A percentile compares a stretch with the other conserved stretches of the same genome.
phyloP scores from a whole-genome alignment of 92 coral and sea anemone genomes.

The Phenganax marumi region DNA sequence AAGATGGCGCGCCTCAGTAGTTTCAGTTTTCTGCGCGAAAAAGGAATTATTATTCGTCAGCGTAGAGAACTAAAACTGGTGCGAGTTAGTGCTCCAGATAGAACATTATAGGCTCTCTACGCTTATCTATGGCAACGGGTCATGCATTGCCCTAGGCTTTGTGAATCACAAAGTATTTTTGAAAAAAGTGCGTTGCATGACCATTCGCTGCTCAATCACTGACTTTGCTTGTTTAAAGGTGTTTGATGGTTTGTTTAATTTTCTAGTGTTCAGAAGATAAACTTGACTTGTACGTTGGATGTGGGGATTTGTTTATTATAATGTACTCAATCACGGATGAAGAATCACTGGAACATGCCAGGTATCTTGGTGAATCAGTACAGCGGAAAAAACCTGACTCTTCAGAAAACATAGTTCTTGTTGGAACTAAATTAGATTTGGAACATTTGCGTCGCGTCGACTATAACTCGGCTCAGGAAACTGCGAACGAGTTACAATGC shows the following conservation, averaged over 20 bases:
- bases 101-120: too few relatives aligned
- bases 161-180: neutral
- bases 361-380: slow-evolving; percentile 66
- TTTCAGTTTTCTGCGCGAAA: too few relatives aligned
- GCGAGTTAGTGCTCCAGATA: too few relatives aligned
- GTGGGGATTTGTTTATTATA: slow-evolving; percentile 75
- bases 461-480: slow-evolving; percentile 71
- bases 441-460: slow-evolving; percentile 84
- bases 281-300: slow-evolving; percentile 63
- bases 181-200: neutral
- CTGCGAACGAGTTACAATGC: slow-evolving; percentile 82
- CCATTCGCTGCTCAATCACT: neutral
- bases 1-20: too few relatives aligned
- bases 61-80: too few relatives aligned
- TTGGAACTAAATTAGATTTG: slow-evolving; percentile 82
- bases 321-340: slow-evolving; percentile 86
- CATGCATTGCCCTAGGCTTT: neutral
- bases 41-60: too few relatives aligned
- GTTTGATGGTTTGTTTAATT: neutral
- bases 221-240: neutral
- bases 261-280: slow-evolving; percentile 74
- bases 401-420: slow-evolving; percentile 60
- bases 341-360: slow-evolving; percentile 76
- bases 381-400: slow-evolving; percentile 69
- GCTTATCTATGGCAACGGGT: too few relatives aligned